Evolutionary conservation across 64 coral and sea anemone genomes (phyloP).

Genomic region (Dendrophyllia cribrosa): DNA sequence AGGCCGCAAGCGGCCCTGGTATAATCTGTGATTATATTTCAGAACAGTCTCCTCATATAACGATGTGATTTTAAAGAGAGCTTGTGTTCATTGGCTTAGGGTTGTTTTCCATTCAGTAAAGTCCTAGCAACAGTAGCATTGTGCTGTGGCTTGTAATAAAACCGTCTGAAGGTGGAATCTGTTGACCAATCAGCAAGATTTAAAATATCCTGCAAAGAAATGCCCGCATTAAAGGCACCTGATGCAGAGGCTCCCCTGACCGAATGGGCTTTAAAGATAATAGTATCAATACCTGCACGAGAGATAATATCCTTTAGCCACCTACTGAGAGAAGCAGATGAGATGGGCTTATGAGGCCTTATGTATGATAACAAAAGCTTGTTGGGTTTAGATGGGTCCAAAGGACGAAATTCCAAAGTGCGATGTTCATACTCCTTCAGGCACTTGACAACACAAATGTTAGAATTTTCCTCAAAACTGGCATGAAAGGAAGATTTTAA

Average conservation of each 20-base stretch:
- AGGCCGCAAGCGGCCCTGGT: constrained; percentile 58
- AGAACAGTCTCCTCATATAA: constrained; percentile 34
- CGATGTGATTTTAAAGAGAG: constrained; percentile 19
- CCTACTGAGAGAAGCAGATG: constrained; percentile 37
- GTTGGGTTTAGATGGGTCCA: background rate
- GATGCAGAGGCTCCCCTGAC: constrained; percentile 60
- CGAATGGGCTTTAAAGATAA: constrained; percentile 73
- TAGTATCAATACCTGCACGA: constrained; percentile 72
- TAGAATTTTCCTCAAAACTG: constrained; percentile 56
- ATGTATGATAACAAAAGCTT: constrained; percentile 72
- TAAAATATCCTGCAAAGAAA: constrained; percentile 53
- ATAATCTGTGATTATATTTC: constrained; percentile 75
- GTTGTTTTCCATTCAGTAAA: background rate
- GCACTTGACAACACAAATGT: constrained; percentile 64
- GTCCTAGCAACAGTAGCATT: constrained; percentile 20
- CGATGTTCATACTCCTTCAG: constrained; percentile 21
- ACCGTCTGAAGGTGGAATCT: constrained; percentile 41
- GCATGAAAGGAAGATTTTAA: constrained; percentile 57
- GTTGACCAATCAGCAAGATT: constrained; percentile 65
- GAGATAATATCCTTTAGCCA: constrained; percentile 70
- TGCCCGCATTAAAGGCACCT: constrained; percentile 39
- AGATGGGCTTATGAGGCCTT: constrained; percentile 70
- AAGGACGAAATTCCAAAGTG: background rate
- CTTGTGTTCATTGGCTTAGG: constrained; percentile 8
- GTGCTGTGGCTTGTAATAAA: constrained; percentile 58